Evolutionary conservation across 2,113 vertebrate species (phyloP).

Genomic region (Jaculus jaculus): DNA sequence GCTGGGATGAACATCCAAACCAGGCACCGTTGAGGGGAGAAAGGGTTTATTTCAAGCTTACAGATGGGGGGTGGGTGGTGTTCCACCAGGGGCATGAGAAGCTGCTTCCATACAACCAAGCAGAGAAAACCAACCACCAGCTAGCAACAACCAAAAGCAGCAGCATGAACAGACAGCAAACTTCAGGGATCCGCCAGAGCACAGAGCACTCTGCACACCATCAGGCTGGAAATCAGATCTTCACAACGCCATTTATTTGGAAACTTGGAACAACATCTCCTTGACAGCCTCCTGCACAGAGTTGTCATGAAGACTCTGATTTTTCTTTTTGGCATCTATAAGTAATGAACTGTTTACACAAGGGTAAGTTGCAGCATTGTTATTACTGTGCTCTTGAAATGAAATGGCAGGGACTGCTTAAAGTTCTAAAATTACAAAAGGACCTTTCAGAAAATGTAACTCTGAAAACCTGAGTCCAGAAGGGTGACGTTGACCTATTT

Average conservation of each 20-base stretch:
- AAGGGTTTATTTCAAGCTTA: too few species aligned
- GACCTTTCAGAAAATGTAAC: not conserved
- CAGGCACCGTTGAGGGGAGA: too few species aligned
- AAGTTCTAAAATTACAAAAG: not conserved
- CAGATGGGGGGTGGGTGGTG: too few species aligned
- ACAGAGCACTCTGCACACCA: too few species aligned
- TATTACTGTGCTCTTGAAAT: not conserved
- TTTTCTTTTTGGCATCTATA: conserved; percentile 27
- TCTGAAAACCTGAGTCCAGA: conserved; percentile 23
- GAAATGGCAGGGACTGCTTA: not conserved
- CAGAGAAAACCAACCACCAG: too few species aligned
- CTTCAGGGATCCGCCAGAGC: too few species aligned
- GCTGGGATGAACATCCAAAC: too few species aligned
- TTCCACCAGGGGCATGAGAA: too few species aligned
- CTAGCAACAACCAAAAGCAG: too few species aligned
- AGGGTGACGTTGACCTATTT: not conserved
- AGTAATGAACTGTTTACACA: not conserved
- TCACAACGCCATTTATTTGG: not conserved
- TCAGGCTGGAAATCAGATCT: too few species aligned
- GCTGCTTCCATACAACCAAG: too few species aligned
- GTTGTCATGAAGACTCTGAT: not conserved
- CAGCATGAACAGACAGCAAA: too few species aligned
- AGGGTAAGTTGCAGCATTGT: not conserved
- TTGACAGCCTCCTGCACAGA: not conserved
- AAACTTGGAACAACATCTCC: not conserved